phyloP scores from a whole-genome alignment of 30 jellyfish, hydroid and myxozoan genomes.

The Hydractinia echinata region DNA sequence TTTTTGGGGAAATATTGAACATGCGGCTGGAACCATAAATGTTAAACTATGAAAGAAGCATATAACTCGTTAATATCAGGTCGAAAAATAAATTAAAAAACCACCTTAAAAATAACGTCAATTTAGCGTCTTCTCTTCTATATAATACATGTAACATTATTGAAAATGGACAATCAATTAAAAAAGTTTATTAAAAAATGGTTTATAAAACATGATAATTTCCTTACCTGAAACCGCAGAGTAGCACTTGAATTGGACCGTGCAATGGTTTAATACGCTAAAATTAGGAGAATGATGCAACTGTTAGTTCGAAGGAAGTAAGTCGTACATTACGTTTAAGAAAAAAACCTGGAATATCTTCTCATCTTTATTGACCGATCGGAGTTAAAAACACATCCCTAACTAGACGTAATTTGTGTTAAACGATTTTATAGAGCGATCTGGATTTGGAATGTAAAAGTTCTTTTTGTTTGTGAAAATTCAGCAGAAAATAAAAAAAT shows the following conservation, averaged over 20 bases:
- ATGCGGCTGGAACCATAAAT: constrained; percentile 79
- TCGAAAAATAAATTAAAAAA: too few species aligned
- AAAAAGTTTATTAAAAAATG: neutral
- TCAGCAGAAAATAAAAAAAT: too few species aligned
- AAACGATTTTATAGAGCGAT: too few species aligned
- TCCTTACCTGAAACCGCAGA: constrained; percentile 65
- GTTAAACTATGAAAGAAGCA: constrained; percentile 42
- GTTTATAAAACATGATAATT: neutral
- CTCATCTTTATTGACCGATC: too few species aligned
- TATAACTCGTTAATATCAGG: neutral
- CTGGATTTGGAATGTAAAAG: too few species aligned
- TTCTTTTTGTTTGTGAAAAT: too few species aligned
- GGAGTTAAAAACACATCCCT: too few species aligned
- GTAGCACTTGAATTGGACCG: constrained; percentile 72
- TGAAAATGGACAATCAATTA: neutral
- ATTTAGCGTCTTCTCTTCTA: neutral
- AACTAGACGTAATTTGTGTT: too few species aligned
- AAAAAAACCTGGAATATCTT: too few species aligned
- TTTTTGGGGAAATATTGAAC: constrained; percentile 83
- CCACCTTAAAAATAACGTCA: too few species aligned
- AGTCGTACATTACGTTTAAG: too few species aligned
- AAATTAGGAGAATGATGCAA: neutral
- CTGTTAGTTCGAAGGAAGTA: too few species aligned
- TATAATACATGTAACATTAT: neutral
- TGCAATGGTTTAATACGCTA: constrained; percentile 63